A percentile compares a stretch with the other conserved stretches of the same genome.
phyloP scores from a whole-genome alignment of 2,113 vertebrate species.

The Leuciscus idus region DNA sequence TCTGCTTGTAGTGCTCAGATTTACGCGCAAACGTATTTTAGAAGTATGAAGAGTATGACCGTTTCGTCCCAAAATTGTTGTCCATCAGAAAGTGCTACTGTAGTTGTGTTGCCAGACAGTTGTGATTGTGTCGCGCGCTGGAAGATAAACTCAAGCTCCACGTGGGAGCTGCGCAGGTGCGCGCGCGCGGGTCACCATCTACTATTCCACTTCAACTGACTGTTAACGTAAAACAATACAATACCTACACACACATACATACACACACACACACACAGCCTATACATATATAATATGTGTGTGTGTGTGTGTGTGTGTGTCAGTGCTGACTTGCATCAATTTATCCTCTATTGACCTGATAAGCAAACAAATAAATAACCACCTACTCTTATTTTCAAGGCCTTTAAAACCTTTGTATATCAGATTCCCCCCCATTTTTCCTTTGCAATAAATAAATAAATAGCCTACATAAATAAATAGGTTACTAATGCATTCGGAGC shows the following conservation, averaged over 20 bases:
- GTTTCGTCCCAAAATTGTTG: neutral
- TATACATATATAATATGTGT: neutral
- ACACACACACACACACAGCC: too few species aligned
- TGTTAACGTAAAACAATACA: neutral
- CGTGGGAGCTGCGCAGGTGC: constrained; percentile 46
- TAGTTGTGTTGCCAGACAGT: neutral
- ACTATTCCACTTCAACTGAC: neutral
- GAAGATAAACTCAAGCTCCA: constrained; percentile 25
- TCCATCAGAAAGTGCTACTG: neutral
- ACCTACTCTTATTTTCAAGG: neutral
- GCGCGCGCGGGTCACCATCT: constrained; percentile 15
- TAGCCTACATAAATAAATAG: too few species aligned
- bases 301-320: neutral
- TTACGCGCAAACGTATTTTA: neutral
- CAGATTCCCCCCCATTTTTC: neutral
- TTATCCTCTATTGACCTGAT: neutral
- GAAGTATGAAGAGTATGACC: neutral
- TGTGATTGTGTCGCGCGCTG: neutral
- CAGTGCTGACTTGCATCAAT: neutral
- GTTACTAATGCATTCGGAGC: too few species aligned
- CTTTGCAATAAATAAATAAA: neutral
- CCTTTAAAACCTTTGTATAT: neutral
- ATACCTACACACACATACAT: too few species aligned
- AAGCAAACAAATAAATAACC: neutral
- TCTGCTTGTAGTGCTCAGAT: neutral